Base-by-base conservation (phyloP, 1,140 invertebrate genomes). In the Liolophura sinensis region DNA sequence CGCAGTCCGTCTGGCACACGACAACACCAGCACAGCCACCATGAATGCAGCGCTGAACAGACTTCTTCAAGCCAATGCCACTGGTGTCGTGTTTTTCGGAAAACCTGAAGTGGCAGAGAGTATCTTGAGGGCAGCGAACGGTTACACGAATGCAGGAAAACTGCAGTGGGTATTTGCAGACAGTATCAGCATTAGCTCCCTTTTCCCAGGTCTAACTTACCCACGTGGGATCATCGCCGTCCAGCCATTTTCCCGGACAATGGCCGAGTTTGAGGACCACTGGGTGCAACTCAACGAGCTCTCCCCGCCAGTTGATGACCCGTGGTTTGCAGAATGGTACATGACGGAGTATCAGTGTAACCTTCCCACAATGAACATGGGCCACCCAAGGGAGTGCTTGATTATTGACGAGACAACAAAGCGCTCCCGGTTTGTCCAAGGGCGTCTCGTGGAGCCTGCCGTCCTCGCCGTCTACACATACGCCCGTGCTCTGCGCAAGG, bases 391-490 rank as follows among this genome's bases (percentile, higher is more conserved):
- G 9, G 9, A 3, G 9, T 40, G 31, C 31, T 40, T 9, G 31
- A 9, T 40, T 9, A 40, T 40, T 9, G 74, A 20, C 65, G 76
- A 48, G 71, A 71, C 52, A 25, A 60, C 4, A 74, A 74, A 63
- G 76, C 73, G 49, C 25, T 40, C 27, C 40, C 60, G 1, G 54
- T 81, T 56, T 27, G 62, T 73, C 16, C 79, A 85, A 59, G 75
- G 80, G 60, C 77, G 73, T 62, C 79, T 78, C 67, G 84, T 85
- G 11, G 76, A 85, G 40, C 80, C 85, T 5, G 79, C 83, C 7
- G 72, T 86, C 5, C 84, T 85, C 67, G 77, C 82, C 12, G 76
- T 86, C 11, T 85, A 79, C 62, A 78, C 81, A 1, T 83, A 85
- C 64, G 84, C 84, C 27, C 73, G 72, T 55, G 84, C 84, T 0